Base-by-base conservation (phyloP, 2,797 vertebrate genomes). In the Syngnathus acus region DNA sequence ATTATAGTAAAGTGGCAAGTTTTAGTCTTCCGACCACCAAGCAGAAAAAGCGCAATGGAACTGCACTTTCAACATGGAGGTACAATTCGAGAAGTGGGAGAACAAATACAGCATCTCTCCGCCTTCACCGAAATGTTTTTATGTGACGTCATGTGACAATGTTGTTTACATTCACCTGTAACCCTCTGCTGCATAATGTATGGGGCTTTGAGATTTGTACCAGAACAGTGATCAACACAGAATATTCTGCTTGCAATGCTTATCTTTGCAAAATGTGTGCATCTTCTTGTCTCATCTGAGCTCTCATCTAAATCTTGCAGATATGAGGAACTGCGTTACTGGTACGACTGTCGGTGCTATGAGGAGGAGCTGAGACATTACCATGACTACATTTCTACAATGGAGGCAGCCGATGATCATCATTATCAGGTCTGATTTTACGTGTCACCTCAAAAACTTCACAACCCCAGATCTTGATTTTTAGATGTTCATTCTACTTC, bases 271-370 rank as follows among this genome's bases (percentile, higher is more conserved):
- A 51, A 51, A 51, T 51, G 13, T n/a, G 43, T 32, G 16, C 23
- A 64, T 19, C 17, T 13, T 47, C 26, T 64, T 10, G 39, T 38
- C 9, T 50, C 11, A 23, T n/a, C 14, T 3, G 32, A 13, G 32
- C 7, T 32, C 1, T 47, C 1, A 23, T 26, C 5, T 51, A 39
- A 5, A 19, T 53, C 53, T 19, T 65, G 32, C 67, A 93, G 92
- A 70, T 92, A 90, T 9, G 90, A 93, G 72, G 92, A 92, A 45
- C 78, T 92, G 76, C 87, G 91, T 21, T 92, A 91, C 76, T 92
- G 90, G 91, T 92, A 90, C 10, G 89, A 92, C 73, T 90, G 87
- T 59, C 75, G 92, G 65, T 91, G 88, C 75, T 91, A 90, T 14
- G 88, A 92, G 63, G 92, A 92, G 68, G 88, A 90, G 53, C 79